A percentile compares a stretch with the other conserved stretches of the same genome.
phyloP scores from a whole-genome alignment of 2,797 vertebrate genomes.

The Crax fasciolata region DNA sequence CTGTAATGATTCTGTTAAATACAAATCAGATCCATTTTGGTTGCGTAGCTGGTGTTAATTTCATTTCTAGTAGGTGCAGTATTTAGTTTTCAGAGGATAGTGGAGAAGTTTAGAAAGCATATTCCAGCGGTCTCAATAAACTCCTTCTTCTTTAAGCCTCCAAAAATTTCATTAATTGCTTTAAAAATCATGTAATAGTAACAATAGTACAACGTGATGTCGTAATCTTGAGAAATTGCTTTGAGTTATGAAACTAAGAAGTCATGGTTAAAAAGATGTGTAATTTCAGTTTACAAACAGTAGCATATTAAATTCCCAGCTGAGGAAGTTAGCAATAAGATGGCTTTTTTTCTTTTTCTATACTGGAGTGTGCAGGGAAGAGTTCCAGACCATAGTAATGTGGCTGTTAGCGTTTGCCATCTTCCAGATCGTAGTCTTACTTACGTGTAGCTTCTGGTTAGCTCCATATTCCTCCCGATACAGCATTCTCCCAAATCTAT shows the following conservation, averaged over 20 bases:
- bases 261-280: neutral
- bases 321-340: neutral
- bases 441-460: accelerated
- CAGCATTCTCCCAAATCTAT: neutral
- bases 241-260: neutral
- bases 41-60: neutral
- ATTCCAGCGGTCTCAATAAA: neutral
- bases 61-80: neutral
- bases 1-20: neutral
- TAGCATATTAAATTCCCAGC: neutral
- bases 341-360: neutral
- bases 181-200: neutral
- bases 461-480: neutral
- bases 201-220: neutral
- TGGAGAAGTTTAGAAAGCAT: neutral
- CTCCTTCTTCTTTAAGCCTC: neutral
- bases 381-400: neutral
- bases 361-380: neutral
- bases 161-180: neutral
- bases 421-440: neutral
- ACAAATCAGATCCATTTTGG: neutral
- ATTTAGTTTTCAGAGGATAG: neutral
- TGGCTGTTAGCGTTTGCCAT: neutral
- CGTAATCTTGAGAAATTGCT: neutral
- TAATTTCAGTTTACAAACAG: neutral